Evolutionary conservation across 2,888 invertebrate genomes (phyloP).

Genomic region (Lepas anatifera): DNA sequence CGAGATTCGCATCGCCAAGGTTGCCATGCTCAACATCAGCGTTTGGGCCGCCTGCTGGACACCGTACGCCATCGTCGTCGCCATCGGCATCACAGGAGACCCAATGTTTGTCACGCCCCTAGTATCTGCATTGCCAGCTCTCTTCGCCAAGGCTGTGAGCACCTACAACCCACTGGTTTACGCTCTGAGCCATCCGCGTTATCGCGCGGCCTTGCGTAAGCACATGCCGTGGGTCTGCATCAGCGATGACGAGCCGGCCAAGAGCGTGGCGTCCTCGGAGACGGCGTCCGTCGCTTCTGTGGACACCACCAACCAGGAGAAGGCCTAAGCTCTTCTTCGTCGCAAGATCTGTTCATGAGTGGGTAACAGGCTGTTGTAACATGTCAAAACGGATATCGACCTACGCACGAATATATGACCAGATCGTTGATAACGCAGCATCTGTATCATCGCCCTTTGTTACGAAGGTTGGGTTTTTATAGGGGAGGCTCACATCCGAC

Average conservation of each 20-base stretch:
- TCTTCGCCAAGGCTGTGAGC: constrained; percentile 37
- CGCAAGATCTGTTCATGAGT: neutral
- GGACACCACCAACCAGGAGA: constrained; percentile 1
- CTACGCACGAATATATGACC: neutral
- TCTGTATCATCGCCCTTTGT: neutral
- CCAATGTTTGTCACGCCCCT: constrained; percentile 21
- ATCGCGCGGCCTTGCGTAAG: constrained; percentile 22
- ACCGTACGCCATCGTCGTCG: constrained; percentile 27
- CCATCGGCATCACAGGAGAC: neutral
- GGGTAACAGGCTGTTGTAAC: neutral
- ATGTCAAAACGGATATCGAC: neutral
- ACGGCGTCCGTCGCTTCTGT: constrained; percentile 14
- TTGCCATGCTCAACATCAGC: constrained; percentile 25
- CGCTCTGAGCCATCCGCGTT: constrained; percentile 29
- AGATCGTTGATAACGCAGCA: neutral
- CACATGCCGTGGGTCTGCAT: constrained; percentile 22
- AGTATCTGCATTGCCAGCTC: constrained; percentile 29
- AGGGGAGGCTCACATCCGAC: too few relatives aligned
- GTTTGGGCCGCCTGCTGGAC: constrained; percentile 29
- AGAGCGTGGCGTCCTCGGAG: constrained; percentile 9
- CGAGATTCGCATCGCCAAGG: constrained; percentile 25
- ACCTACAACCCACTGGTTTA: constrained; percentile 31
- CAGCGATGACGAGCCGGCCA: constrained; percentile 7
- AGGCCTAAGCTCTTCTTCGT: neutral
- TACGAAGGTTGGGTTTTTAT: too few relatives aligned